Conservation (phyloP, 2,113 vertebrate species). For the Microtus pennsylvanicus region DNA sequence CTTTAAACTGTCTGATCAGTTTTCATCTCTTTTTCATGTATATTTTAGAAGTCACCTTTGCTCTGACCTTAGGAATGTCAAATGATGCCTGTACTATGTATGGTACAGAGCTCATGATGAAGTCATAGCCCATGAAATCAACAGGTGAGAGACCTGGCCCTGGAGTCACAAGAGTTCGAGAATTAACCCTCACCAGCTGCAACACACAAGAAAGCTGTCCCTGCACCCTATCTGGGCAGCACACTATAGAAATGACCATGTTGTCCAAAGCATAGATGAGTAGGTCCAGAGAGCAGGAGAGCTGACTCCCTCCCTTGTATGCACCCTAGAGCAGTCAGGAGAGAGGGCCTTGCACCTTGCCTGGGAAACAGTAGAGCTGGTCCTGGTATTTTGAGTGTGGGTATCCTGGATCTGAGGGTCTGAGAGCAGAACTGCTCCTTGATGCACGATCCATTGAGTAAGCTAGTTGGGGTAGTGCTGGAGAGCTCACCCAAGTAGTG, state of each 20-base stretch:
- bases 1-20: background rate
- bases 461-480: background rate
- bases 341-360: too few relatives aligned
- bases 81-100: background rate
- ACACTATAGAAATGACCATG: too few relatives aligned
- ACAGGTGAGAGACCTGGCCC: too few relatives aligned
- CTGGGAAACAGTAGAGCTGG: background rate
- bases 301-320: too few relatives aligned
- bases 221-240: too few relatives aligned
- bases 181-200: too few relatives aligned
- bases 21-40: background rate
- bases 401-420: background rate
- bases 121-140: background rate
- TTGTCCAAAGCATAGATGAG: too few relatives aligned
- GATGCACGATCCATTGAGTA: background rate
- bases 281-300: too few relatives aligned
- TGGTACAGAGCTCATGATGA: background rate
- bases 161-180: too few relatives aligned
- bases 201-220: too few relatives aligned
- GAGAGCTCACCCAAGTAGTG: background rate
- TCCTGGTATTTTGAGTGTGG: background rate
- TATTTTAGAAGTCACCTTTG: constrained; percentile 27
- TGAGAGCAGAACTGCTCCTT: background rate
- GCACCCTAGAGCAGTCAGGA: too few relatives aligned
- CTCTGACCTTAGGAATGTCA: constrained; percentile 15